These are phyloP conservation scores for Rallus limicola DNA, from an alignment of 2,113 vertebrate genomes.

Conservation along the genomic window DNA sequence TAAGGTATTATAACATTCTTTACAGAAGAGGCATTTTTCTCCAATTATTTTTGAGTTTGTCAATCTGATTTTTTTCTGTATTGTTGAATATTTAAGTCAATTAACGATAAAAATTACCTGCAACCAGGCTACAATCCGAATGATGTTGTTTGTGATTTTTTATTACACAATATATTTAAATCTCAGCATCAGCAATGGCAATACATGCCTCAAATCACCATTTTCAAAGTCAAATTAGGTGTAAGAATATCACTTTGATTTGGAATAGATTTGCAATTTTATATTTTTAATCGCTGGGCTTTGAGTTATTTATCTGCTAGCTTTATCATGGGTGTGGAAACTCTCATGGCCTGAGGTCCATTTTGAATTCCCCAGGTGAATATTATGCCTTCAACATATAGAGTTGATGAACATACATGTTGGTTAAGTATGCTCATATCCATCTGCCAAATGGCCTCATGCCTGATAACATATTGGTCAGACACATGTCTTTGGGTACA, in stretches of 20 bases:
- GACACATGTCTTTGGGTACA: slow-evolving; percentile 22
- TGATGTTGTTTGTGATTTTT: not conserved
- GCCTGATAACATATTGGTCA: slow-evolving; percentile 38
- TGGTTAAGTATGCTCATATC: not conserved
- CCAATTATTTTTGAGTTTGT: not conserved
- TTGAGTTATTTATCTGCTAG: not conserved
- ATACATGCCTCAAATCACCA: not conserved
- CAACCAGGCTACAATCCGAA: not conserved
- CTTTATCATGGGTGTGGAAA: not conserved
- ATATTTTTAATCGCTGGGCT: not conserved
- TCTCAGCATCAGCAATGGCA: not conserved
- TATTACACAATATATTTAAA: not conserved
- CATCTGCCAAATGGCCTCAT: slow-evolving; percentile 32
- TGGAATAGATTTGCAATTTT: not conserved
- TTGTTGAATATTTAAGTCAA: not conserved
- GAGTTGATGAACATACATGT: slow-evolving; percentile 5
- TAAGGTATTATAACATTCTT: not conserved
- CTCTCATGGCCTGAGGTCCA: not conserved
- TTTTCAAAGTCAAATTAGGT: not conserved
- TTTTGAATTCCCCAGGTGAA: slow-evolving; percentile 31
- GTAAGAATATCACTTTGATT: not conserved
- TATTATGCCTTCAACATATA: slow-evolving; percentile 14
- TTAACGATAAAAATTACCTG: not conserved
- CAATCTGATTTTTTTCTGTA: not conserved
- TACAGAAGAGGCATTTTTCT: not conserved